Evolutionary conservation across 2,888 invertebrate species (phyloP), one percentile per base, ranked within the genome.

Genomic region (Archips xylosteana): DNA sequence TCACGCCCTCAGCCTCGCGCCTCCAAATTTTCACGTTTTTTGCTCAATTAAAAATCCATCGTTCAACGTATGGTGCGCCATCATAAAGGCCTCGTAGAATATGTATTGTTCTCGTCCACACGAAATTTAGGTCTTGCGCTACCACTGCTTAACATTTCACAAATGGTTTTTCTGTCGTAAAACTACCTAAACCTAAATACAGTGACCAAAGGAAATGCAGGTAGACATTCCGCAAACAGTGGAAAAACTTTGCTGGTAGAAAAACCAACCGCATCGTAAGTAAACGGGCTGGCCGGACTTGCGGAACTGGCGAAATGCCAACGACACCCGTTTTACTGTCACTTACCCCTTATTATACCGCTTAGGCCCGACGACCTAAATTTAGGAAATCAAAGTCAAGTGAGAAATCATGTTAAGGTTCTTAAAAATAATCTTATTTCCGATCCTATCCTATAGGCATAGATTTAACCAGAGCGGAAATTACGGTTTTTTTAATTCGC

Each of bases 241-340:
- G 15, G 15, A 54, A 54, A 51, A 54, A 54, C 51, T 8, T 49
- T n/a, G n/a, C n/a, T 4, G 1, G 8, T 54, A 54, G 23, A 9
- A 54, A 54, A 54, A 15, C 51, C 15, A 23, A 23, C 15, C 51
- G 51, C 51, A 23, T 54, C 9, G 51, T 54, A 15, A 54, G 51
- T 15, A 23, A 49, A 42, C 15, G 1, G 61, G 15, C 39, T 42
- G 23, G 10, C 12, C 61, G 45, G 45, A 12, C 42, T 54, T 49
- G 61, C 59, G 39, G 36, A 23, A 62, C 57, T 62, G 42, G 42
- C 62, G 23, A 62, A 23, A 45, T 45, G 62, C 62, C 62, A 62
- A n/a, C 45, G 45, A 10, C 45, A 23, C 62, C 62, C 8, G 23
- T 45, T 32, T 54, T 15, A 15, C 15, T 54, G 15, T 54, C 9